Evolutionary conservation across 2,113 vertebrate species (phyloP).

Genomic region (Quiscalus mexicanus): DNA sequence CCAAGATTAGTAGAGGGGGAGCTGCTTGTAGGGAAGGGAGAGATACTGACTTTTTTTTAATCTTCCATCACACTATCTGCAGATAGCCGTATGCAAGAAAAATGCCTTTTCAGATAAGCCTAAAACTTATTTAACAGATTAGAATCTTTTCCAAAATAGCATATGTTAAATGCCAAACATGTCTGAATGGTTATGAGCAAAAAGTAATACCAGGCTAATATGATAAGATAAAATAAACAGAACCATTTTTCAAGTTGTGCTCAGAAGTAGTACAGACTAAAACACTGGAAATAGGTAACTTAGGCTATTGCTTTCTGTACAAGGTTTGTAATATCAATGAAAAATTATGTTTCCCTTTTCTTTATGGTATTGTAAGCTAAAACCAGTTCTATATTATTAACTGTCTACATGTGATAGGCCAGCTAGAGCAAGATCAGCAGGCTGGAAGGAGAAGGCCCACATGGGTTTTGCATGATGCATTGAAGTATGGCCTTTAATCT

Average conservation of each 20-base stretch:
- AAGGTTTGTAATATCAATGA: background rate
- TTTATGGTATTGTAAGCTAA: background rate
- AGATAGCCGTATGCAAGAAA: conserved; percentile 55
- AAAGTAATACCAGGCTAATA: conserved; percentile 41
- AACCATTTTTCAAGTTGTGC: conserved; percentile 38
- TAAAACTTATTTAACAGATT: conserved; percentile 72
- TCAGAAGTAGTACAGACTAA: background rate
- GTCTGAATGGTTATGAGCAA: conserved; percentile 31
- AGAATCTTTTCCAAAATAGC: conserved; percentile 38
- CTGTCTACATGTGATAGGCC: background rate
- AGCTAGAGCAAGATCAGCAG: background rate
- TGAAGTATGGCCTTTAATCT: background rate
- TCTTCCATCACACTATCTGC: conserved; percentile 38
- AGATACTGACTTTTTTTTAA: background rate
- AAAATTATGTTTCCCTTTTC: background rate
- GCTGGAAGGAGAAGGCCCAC: background rate
- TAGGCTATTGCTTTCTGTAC: background rate
- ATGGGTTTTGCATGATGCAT: background rate
- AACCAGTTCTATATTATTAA: background rate
- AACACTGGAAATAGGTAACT: background rate
- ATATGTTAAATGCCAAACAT: conserved; percentile 58
- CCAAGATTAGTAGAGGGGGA: background rate
- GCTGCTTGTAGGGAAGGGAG: background rate
- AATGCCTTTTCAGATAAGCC: conserved; percentile 48
- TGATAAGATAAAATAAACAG: conserved; percentile 59